Evolutionary conservation across 1,140 invertebrate species (phyloP).

Genomic region (Drosophila kepulauana): DNA sequence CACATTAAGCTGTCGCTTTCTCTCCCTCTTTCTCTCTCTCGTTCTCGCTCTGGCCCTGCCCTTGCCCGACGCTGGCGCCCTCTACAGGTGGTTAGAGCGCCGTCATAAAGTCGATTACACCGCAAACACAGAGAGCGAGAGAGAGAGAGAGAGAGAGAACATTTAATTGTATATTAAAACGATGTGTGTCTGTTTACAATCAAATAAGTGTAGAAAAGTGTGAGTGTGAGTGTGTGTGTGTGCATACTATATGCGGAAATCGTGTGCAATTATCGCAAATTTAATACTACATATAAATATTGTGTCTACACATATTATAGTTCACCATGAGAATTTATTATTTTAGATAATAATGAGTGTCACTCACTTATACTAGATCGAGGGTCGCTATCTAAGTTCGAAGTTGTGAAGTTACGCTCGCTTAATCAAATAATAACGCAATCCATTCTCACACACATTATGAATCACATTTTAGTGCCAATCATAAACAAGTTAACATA

Average conservation of each 20-base stretch:
- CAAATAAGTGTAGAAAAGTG: not conserved
- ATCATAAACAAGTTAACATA: not conserved
- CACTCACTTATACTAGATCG: conserved; percentile 1
- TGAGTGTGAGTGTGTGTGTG: not conserved
- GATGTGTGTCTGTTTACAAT: not conserved
- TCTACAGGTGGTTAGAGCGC: conserved; percentile 18
- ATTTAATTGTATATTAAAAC: conserved; percentile 21
- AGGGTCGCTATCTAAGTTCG: conserved; percentile 4
- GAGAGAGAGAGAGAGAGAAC: not conserved
- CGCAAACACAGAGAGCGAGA: not conserved
- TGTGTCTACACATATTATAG: conserved; percentile 29
- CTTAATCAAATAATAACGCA: not conserved
- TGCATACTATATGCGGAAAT: conserved; percentile 29
- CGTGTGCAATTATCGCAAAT: conserved; percentile 31
- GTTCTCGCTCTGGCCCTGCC: not conserved
- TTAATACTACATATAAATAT: conserved; percentile 17
- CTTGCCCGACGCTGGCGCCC: not conserved
- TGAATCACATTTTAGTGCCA: not conserved
- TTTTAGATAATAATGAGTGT: conserved; percentile 31
- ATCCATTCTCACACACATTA: not conserved
- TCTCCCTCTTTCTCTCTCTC: not conserved
- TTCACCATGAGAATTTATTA: conserved; percentile 47
- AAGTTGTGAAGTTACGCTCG: not conserved
- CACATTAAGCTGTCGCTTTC: conserved; percentile 7
- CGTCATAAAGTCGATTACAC: conserved; percentile 9